phyloP scores from a whole-genome alignment of 2,888 invertebrate species.

The Pyrrhosoma nymphula region DNA sequence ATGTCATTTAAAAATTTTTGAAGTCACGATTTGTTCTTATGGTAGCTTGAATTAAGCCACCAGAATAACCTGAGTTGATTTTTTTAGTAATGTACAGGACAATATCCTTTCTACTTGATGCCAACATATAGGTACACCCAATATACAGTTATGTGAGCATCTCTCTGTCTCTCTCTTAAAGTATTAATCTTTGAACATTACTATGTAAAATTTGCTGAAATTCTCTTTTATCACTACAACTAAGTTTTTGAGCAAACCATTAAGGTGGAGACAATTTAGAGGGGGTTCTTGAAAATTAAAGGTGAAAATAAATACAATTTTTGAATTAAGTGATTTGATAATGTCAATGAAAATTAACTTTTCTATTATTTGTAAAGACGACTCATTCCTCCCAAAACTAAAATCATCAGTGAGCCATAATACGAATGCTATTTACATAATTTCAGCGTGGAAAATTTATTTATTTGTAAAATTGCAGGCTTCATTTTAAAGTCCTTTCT shows the following conservation, averaged over 20 bases:
- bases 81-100: background rate
- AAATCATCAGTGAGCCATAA: background rate
- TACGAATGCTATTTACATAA: background rate
- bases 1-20: constrained; percentile 30
- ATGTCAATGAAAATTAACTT: background rate
- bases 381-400: background rate
- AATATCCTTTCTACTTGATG: constrained; percentile 1
- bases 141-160: background rate
- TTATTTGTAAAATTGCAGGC: background rate
- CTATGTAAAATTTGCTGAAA: background rate
- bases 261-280: background rate
- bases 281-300: background rate
- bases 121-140: constrained; percentile 16
- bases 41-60: background rate
- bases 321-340: background rate
- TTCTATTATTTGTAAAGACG: background rate
- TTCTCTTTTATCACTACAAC: background rate
- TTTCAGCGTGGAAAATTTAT: background rate
- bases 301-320: background rate
- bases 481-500: background rate
- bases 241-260: background rate
- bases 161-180: background rate
- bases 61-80: constrained; percentile 28
- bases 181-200: background rate
- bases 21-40: background rate